Percentiles rank a stretch among this genome's conserved stretches.
Conservation (phyloP, 2,113 vertebrate species). For the Centropus unirufus region DNA sequence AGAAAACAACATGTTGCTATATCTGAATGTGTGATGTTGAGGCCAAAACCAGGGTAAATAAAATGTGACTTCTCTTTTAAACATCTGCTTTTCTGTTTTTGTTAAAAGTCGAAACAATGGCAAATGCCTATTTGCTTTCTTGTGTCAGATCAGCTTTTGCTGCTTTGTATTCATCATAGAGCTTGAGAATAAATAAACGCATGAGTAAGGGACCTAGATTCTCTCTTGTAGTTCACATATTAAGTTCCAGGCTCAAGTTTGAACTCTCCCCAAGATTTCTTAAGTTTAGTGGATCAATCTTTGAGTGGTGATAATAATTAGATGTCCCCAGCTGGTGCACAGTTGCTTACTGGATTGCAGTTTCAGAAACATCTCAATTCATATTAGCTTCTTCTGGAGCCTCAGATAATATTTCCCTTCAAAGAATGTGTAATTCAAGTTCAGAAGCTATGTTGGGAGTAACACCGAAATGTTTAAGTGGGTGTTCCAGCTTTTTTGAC, state of each 20-base stretch:
- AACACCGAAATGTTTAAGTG: background rate
- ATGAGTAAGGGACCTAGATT: background rate
- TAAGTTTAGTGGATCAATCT: background rate
- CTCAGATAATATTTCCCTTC: background rate
- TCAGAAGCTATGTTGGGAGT: background rate
- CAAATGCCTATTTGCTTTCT: background rate
- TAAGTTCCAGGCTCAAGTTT: background rate
- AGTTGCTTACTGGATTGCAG: background rate
- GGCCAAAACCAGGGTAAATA: background rate
- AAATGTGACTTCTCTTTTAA: background rate
- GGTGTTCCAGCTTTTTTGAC: background rate
- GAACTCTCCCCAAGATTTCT: background rate
- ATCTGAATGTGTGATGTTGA: background rate
- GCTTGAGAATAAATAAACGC: background rate
- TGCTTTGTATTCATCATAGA: background rate
- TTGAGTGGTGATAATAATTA: rapidly evolving
- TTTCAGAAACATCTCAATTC: background rate
- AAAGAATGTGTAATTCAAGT: background rate
- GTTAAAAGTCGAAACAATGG: background rate
- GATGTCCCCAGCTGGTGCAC: background rate
- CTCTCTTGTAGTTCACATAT: background rate
- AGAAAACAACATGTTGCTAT: background rate
- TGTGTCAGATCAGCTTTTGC: background rate
- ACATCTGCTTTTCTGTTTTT: background rate
- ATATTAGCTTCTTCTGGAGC: background rate